Percentiles rank a stretch among this genome's conserved stretches.
These are phyloP conservation scores for Liodrosophila aerea DNA, from an alignment of 2,888 invertebrate genomes.

Conservation along the genomic window DNA sequence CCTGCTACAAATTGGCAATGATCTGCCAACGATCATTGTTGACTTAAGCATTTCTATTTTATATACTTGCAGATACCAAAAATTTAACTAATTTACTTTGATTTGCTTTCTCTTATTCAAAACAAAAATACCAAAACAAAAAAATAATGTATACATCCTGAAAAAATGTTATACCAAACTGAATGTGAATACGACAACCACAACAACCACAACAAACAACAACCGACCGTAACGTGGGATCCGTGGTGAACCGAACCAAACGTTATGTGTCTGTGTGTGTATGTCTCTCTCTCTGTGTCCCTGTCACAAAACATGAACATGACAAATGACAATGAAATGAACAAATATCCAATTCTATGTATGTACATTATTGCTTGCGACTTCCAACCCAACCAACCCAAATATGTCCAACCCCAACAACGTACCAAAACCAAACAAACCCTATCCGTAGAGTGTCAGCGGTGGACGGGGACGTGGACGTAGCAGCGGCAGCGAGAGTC, in stretches of 20 bases:
- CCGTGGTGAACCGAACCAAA: conserved; percentile 45
- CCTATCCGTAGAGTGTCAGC: conserved; percentile 69
- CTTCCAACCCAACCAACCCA: conserved; percentile 35
- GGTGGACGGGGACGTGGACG: conserved; percentile 59
- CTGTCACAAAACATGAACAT: conserved; percentile 41
- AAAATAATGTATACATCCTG: conserved; percentile 38
- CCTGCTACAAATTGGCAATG: conserved; percentile 67
- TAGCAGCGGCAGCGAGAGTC: conserved; percentile 50
- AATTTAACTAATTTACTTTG: conserved; percentile 81
- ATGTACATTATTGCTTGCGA: conserved; percentile 74
- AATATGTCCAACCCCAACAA: conserved; percentile 44
- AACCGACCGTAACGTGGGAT: conserved; percentile 46
- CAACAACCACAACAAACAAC: conserved; percentile 35
- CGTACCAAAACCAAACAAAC: conserved; percentile 49
- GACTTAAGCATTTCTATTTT: conserved; percentile 78
- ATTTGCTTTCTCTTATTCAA: conserved; percentile 82
- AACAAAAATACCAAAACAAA: conserved; percentile 53
- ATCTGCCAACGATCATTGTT: conserved; percentile 72
- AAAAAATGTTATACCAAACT: conserved; percentile 37
- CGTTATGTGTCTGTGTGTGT: conserved; percentile 55
- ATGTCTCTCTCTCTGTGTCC: conserved; percentile 27
- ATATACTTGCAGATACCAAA: conserved; percentile 78
- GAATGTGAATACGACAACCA: conserved; percentile 35
- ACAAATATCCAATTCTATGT: conserved; percentile 65
- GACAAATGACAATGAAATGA: conserved; percentile 18